Base-by-base conservation (phyloP, 2,797 vertebrate species). In the Lacerta viridis region DNA sequence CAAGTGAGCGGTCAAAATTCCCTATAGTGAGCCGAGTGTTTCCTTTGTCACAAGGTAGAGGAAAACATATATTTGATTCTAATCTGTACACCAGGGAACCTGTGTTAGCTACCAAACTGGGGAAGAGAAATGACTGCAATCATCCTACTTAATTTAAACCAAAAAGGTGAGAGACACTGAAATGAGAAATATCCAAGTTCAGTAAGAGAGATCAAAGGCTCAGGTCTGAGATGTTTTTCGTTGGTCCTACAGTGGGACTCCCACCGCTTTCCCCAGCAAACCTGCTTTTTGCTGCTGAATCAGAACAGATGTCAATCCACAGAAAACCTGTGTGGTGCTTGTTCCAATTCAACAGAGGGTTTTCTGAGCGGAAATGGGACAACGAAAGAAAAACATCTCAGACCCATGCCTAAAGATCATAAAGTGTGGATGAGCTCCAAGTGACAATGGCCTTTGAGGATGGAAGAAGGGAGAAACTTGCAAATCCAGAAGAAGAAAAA, bases 31-130 rank as follows among this genome's bases (percentile, higher is more conserved):
- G 25, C 7, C 92, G 86, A 89, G 81, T n/a, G 59, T 95, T 89
- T 90, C 55, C 85, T 80, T 41, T 89, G 75, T 90, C 90, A 91
- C 61, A 71, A 39, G 83, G 41, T 88, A 94, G 89, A 23, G 46
- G 79, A 93, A 93, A 95, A 84, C 84, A 95, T 81, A 88, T 78
- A 76, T 86, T 92, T 84, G 84, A 3, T 93, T 68, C 89, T 93
- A 93, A 92, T 86, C 64, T 87, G 93, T 91, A 87, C 86, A 86
- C 7, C 80, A 17, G 18, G 4, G 72, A 50, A 84, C 25, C 93
- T 92, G 6, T 0, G 76, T 88, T 92, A 93, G 91, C 27, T 27
- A n/a, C n/a, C 10, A 64, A 46, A 64, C 69, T 27, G 76, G 11
- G 4, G 15, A 55, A 55, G 66, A 36, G 25, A 39, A 39, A 55